phyloP scores from a whole-genome alignment of 2,113 vertebrate species.

The Cephalopterus ornatus region DNA sequence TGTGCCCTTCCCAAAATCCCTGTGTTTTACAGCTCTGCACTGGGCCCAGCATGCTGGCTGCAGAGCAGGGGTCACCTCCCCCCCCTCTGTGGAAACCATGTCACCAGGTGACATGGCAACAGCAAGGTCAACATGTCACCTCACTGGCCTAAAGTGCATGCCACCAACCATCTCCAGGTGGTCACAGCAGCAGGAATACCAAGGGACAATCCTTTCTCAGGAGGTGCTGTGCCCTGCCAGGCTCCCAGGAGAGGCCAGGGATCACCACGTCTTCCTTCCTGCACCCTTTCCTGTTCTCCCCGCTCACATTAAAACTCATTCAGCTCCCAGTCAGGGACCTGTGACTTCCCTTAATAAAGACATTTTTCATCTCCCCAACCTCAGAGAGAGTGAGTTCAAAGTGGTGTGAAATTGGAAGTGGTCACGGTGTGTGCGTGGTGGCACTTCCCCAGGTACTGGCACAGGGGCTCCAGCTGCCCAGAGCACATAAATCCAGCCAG shows the following conservation, averaged over 20 bases:
- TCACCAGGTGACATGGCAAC: too few relatives aligned
- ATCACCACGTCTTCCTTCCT: rapidly evolving
- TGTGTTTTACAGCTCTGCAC: background rate
- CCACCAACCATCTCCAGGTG: background rate
- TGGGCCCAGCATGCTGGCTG: rapidly evolving
- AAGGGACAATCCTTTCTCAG: background rate
- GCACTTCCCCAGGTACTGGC: background rate
- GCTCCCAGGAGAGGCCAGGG: background rate
- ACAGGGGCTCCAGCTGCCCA: background rate
- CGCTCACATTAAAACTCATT: background rate
- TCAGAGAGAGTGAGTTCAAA: background rate
- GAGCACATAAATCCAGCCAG: background rate
- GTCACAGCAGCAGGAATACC: background rate
- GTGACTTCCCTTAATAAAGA: constrained; percentile 15
- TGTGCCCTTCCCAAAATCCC: rapidly evolving
- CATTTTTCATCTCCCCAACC: background rate
- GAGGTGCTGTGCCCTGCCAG: background rate
- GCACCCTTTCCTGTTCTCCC: background rate
- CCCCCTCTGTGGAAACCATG: rapidly evolving
- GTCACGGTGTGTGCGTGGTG: background rate
- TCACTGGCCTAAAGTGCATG: background rate
- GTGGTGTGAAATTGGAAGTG: constrained; percentile 33
- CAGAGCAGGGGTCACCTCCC: rapidly evolving
- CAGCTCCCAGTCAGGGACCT: background rate
- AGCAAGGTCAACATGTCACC: rapidly evolving